These are phyloP conservation scores for Agriopis aurantiaria DNA, from an alignment of 2,888 invertebrate species.

Conservation along the genomic window DNA sequence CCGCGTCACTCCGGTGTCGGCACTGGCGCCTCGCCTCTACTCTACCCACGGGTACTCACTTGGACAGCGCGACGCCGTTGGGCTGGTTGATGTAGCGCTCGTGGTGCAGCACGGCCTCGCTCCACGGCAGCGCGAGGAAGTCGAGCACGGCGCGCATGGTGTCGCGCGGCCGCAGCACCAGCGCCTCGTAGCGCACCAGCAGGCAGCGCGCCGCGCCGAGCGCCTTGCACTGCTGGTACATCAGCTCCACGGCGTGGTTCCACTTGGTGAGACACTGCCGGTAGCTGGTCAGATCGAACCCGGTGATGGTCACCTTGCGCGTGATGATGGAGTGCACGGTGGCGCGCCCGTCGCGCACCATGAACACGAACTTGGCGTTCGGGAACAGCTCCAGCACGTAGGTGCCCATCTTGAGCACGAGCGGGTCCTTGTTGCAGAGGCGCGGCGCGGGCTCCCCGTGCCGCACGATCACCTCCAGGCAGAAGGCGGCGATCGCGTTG, in stretches of 20 bases:
- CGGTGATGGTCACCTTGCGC: slow-evolving; percentile 94
- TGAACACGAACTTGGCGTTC: slow-evolving; percentile 98
- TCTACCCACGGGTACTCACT: slow-evolving; percentile 88
- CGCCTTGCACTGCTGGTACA: slow-evolving; percentile 97
- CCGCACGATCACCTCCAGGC: slow-evolving; percentile 97
- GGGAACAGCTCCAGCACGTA: slow-evolving; percentile 98
- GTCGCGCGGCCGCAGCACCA: slow-evolving; percentile 96
- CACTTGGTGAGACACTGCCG: slow-evolving; percentile 98
- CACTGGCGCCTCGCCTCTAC: background rate
- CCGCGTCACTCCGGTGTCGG: background rate
- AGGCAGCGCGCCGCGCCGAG: slow-evolving; percentile 92
- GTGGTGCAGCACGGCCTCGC: slow-evolving; percentile 98
- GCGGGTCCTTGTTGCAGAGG: slow-evolving; percentile 99
- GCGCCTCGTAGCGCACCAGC: slow-evolving; percentile 97
- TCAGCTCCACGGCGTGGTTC: slow-evolving; percentile 97
- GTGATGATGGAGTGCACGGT: slow-evolving; percentile 99
- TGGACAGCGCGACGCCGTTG: slow-evolving; percentile 97
- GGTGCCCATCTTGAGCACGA: slow-evolving; percentile 98
- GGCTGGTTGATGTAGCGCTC: slow-evolving; percentile 98
- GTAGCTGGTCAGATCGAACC: slow-evolving; percentile 97
- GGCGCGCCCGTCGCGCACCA: slow-evolving; percentile 99
- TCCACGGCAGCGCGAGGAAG: slow-evolving; percentile 97
- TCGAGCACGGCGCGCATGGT: slow-evolving; percentile 95
- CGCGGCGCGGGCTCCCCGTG: slow-evolving; percentile 98
- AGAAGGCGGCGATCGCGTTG: slow-evolving; percentile 98